These are phyloP conservation scores for Heteropelma amictum DNA, from an alignment of 2,888 invertebrate species.

Conservation along the genomic window DNA sequence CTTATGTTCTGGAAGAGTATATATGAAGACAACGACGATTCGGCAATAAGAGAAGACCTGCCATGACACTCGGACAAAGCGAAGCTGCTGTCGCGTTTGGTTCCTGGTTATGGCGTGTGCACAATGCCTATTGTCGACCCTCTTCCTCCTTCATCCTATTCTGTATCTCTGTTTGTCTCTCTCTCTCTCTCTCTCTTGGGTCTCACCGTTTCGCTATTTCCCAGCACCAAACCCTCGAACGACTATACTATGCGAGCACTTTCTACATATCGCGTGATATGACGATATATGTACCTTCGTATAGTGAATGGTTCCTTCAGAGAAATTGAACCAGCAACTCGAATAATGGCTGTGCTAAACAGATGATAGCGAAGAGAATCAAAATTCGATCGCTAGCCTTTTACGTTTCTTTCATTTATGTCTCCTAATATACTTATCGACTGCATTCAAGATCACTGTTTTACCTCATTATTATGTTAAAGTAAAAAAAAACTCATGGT, in stretches of 20 bases:
- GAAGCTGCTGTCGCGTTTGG: conserved; percentile 73
- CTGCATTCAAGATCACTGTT: too few relatives aligned
- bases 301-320: conserved; percentile 1
- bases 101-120: conserved; percentile 77
- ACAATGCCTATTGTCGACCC: conserved; percentile 76
- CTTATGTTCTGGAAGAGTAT: conserved; percentile 37
- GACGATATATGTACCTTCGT: not conserved
- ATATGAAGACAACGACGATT: conserved; percentile 59
- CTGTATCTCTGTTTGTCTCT: conserved; percentile 52
- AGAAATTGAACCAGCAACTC: conserved; percentile 20
- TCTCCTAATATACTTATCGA: too few relatives aligned
- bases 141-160: conserved; percentile 45
- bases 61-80: conserved; percentile 76
- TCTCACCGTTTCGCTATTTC: conserved; percentile 43
- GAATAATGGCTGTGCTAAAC: conserved; percentile 2
- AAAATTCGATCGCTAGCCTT: not conserved
- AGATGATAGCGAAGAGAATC: conserved; percentile 1
- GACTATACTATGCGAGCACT: not conserved
- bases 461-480: too few relatives aligned
- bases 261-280: conserved; percentile 10
- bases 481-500: too few relatives aligned
- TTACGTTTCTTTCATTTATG: too few relatives aligned
- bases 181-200: conserved; percentile 45
- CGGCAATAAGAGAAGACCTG: conserved; percentile 62
- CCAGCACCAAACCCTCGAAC: conserved; percentile 31